Base-by-base conservation (phyloP, 1,140 invertebrate species). In the Paracyclopina nana region DNA sequence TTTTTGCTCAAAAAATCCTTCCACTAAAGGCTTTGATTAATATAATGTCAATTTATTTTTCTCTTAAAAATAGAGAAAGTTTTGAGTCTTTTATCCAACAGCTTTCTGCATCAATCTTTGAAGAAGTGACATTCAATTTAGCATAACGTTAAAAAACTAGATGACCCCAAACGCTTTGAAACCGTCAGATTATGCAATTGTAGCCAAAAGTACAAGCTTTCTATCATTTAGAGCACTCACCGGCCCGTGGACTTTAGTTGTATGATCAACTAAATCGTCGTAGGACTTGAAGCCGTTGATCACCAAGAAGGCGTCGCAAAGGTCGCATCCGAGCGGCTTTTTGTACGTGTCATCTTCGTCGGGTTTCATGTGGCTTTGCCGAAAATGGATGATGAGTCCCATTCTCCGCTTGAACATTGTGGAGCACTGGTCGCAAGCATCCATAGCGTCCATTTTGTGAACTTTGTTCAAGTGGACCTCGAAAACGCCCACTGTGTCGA, bases 261-360 rank as follows among this genome's bases (percentile, higher is more conserved):
- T 38, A 20, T 38, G 34, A 4, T 4, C n/a, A 20, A 20, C 34
- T 2, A 38, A 20, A 8, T n/a, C 34, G 5, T 38, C 34, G 20
- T 38, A n/a, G 3, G 34, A 16, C n/a, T 38, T n/a, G 8, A 38
- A 38, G 20, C 34, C 34, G 20, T 38, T 38, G 34, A 20, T 38
- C 34, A 38, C n/a, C 14, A 16, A 16, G 34, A 38, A 38, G n/a
- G 34, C 34, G 34, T 38, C 34, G 20, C 34, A 38, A 38, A 38
- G 14, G 9, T 38, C 34, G 8, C 34, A 38, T 4, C 34, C 34
- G 4, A 38, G n/a, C 34, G 29, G 29, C 8, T 31, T 14, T 14
- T 14, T 31, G 14, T 8, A 31, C 14, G 29, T 31, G 29, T 9
- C 29, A 9, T 9, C 14, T 31, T 14, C 14, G 8, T 31, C 29